Percentiles rank a stretch among this genome's conserved stretches.
These are phyloP conservation scores for Elysia crispata DNA, from an alignment of 2,888 invertebrate species.

Conservation along the genomic window DNA sequence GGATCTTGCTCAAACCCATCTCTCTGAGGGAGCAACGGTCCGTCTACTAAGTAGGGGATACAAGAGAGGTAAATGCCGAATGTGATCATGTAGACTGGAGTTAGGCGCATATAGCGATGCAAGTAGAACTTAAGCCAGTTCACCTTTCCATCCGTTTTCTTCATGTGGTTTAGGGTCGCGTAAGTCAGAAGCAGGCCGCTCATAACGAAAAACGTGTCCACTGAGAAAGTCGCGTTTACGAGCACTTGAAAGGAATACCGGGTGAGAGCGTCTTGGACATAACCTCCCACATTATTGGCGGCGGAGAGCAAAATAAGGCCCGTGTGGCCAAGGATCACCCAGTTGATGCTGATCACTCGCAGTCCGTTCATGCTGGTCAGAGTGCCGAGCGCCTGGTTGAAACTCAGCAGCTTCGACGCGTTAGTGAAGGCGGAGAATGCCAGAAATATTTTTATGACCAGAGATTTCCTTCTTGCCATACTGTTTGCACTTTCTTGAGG, in stretches of 20 bases:
- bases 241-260: constrained; percentile 64
- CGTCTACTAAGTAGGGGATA: constrained; percentile 59
- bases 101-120: constrained; percentile 62
- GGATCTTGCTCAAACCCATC: constrained; percentile 55
- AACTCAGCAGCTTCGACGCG: constrained; percentile 58
- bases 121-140: constrained; percentile 59
- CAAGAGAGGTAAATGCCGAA: constrained; percentile 63
- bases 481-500: too few relatives aligned
- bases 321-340: constrained; percentile 73
- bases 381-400: constrained; percentile 54
- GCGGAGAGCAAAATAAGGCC: constrained; percentile 49
- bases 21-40: constrained; percentile 60
- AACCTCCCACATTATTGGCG: constrained; percentile 47
- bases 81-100: constrained; percentile 67
- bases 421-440: constrained; percentile 64
- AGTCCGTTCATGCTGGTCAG: constrained; percentile 85
- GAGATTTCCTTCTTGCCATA: too few relatives aligned
- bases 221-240: constrained; percentile 66
- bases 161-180: constrained; percentile 54
- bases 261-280: constrained; percentile 36
- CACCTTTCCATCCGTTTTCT: constrained; percentile 51
- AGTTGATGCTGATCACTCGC: constrained; percentile 78
- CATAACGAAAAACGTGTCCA: constrained; percentile 73
- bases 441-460: constrained; percentile 24
- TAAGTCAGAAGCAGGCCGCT: constrained; percentile 57